These are phyloP conservation scores for Pachyuromys duprasi DNA, from an alignment of 2,797 vertebrate genomes.

Conservation along the genomic window DNA sequence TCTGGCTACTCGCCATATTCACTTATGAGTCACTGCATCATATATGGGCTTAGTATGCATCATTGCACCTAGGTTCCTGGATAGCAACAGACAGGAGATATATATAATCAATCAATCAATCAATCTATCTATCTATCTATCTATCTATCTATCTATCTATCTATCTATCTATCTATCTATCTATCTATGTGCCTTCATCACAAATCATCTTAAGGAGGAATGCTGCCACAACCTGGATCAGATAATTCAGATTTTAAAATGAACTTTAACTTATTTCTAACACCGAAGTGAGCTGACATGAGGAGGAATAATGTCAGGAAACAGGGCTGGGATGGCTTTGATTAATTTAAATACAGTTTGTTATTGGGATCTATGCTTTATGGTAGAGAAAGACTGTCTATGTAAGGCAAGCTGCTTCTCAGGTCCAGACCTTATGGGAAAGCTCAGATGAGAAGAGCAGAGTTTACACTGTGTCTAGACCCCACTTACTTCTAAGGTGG, in stretches of 20 bases:
- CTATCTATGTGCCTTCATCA: background rate
- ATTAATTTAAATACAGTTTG: background rate
- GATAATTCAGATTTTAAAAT: conserved; percentile 7
- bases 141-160: too few species aligned
- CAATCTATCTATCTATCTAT: too few species aligned
- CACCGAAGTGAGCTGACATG: background rate
- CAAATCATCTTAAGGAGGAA: background rate
- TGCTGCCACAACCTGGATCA: background rate
- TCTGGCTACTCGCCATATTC: too few species aligned
- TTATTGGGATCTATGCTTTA: background rate
- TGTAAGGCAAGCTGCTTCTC: background rate
- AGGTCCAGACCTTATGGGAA: background rate
- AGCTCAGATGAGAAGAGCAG: background rate
- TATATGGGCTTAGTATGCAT: background rate
- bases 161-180: too few species aligned
- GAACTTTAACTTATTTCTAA: conserved; percentile 45
- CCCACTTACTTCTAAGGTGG: accelerated
- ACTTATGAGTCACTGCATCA: accelerated
- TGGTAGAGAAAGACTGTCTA: background rate
- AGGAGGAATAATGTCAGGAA: background rate
- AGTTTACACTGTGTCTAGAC: too few species aligned
- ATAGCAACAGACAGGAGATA: background rate
- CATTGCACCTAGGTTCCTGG: accelerated
- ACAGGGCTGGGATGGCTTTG: background rate
- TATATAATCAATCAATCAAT: too few species aligned